Evolutionary conservation across 2,888 invertebrate genomes (phyloP), one percentile per base, ranked within the genome.

Genomic region (Cotesia congregata): DNA sequence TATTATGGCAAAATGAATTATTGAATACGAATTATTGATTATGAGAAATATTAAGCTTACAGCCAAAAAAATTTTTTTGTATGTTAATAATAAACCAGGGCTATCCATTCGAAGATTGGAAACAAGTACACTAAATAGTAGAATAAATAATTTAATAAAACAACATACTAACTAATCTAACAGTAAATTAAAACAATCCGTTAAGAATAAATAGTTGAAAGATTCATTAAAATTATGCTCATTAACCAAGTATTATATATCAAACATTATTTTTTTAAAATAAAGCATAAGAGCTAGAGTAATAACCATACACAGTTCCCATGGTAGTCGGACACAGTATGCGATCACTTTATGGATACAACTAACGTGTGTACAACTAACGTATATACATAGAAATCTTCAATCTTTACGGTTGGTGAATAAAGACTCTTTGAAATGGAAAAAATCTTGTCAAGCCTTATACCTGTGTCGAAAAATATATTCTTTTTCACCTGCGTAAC

Each of bases 361-460:
- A 67, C 62, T 60, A 65, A 72, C 71, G 72, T 12, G 72, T 12
- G 73, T 20, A n/a, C n/a, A n/a, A n/a, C n/a, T n/a, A n/a, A n/a
- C n/a, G n/a, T n/a, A 60, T 60, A 64, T 72, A 72, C 72, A 41
- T 39, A 17, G 76, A 79, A 76, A 79, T 80, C 80, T 79, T 77
- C 73, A 50, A 79, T 80, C 80, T 80, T 80, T 71, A 79, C 78
- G 77, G 77, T 75, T 75, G 67, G 74, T 78, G 80, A 75, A 68
- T 74, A 64, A 72, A 72, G 75, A 69, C 75, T 70, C 69, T 75
- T 77, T 67, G 64, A 72, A 30, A 72, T 74, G 67, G 72, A 20
- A 68, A 72, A 72, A 72, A 72, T 72, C 72, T 64, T 72, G 64
- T 72, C 64, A 64, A 72, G 64, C 41, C 12, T 5, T 30, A 64